Conservation (phyloP, 1,140 invertebrate species). For the Bombus impatiens region DNA sequence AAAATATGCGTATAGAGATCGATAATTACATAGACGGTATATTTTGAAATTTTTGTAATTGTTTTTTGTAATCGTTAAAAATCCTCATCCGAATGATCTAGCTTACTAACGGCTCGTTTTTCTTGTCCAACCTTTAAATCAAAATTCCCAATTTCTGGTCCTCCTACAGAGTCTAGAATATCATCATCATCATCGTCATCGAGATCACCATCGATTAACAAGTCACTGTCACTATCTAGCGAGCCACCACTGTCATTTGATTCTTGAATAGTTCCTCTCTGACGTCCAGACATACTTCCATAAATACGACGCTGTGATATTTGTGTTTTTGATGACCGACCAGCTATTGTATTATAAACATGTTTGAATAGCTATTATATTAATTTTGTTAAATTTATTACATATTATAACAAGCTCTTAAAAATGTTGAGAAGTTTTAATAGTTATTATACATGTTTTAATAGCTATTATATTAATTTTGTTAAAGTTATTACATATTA, state of each 20-base stretch:
- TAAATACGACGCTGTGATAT: conserved; percentile 80
- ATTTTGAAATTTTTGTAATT: conserved; percentile 38
- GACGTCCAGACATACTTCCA: conserved; percentile 83
- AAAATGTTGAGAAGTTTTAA: not conserved
- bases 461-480: not conserved
- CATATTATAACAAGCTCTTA: not conserved
- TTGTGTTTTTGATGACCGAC: conserved; percentile 74
- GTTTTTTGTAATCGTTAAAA: conserved; percentile 70
- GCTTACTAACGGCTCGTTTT: conserved; percentile 76
- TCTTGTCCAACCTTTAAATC: conserved; percentile 75
- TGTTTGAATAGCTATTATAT: conserved; percentile 1
- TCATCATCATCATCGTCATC: conserved; percentile 80
- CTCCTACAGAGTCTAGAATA: conserved; percentile 72
- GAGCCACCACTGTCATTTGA: conserved; percentile 77
- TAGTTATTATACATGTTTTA: conserved; percentile 15
- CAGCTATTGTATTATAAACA: conserved; percentile 59
- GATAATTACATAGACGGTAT: conserved; percentile 44
- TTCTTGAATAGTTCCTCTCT: conserved; percentile 76
- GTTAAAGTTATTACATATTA: conserved; percentile 3
- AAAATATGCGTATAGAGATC: conserved; percentile 27
- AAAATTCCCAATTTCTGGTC: conserved; percentile 67
- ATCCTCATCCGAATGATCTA: conserved; percentile 79
- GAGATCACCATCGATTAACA: conserved; percentile 81
- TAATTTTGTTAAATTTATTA: conserved; percentile 7
- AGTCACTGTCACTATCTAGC: conserved; percentile 82